phyloP scores from a whole-genome alignment of 2,888 invertebrate genomes.

The Dusona sp. region DNA sequence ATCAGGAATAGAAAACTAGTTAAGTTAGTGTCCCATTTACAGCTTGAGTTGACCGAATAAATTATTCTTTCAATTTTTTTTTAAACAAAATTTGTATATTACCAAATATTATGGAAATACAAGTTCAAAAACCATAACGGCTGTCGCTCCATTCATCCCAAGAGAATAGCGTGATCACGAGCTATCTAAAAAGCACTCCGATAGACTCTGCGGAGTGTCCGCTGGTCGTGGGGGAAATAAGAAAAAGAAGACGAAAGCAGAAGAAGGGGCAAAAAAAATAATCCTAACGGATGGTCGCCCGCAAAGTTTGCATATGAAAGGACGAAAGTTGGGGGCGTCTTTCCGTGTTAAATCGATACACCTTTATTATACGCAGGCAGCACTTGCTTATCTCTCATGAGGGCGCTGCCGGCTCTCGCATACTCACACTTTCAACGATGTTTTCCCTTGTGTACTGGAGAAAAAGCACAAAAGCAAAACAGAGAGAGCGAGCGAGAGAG shows the following conservation, averaged over 20 bases:
- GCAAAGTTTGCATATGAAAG: conserved; percentile 84
- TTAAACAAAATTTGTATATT: neutral
- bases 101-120: conserved; percentile 22
- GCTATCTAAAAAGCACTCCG: conserved; percentile 46
- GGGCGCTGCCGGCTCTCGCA: conserved; percentile 41
- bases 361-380: conserved; percentile 81
- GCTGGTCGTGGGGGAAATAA: conserved; percentile 34
- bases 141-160: conserved; percentile 22
- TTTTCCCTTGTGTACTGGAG: conserved; percentile 45
- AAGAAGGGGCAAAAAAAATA: conserved; percentile 76
- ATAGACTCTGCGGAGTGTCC: conserved; percentile 43
- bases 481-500: conserved; percentile 23
- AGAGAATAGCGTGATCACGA: conserved; percentile 33
- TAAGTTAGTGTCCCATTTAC: neutral
- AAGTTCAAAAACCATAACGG: conserved; percentile 36
- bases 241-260: conserved; percentile 27
- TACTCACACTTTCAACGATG: conserved; percentile 40
- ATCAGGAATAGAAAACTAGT: neutral
- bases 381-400: conserved; percentile 81
- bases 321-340: conserved; percentile 45
- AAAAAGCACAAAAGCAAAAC: conserved; percentile 29
- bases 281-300: conserved; percentile 83
- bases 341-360: conserved; percentile 81
- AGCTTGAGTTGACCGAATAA: neutral
- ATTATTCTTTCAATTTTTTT: neutral